These are phyloP conservation scores for Mystacides longicornis DNA, from an alignment of 2,888 invertebrate species.

Conservation along the genomic window DNA sequence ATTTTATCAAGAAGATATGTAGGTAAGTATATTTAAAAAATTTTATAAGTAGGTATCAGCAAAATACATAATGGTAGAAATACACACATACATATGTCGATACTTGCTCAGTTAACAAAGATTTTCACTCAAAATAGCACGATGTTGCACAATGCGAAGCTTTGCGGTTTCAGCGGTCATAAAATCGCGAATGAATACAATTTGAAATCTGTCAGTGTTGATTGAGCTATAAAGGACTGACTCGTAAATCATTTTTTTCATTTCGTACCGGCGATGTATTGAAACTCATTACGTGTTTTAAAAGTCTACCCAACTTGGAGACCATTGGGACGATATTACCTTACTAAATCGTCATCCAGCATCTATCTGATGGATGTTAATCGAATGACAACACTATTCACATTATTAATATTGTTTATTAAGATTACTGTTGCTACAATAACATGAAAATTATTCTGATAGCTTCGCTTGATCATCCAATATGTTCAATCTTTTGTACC, in stretches of 20 bases:
- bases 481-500: no score
- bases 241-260: conserved; percentile 22
- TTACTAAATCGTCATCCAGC: no score
- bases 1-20: background rate
- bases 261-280: conserved; percentile 5
- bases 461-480: no score
- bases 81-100: no score
- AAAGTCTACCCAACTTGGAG: background rate
- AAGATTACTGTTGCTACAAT: no score
- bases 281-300: background rate
- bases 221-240: conserved; percentile 22
- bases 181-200: conserved; percentile 10
- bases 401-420: no score
- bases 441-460: no score
- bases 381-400: no score
- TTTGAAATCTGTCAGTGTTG: conserved; percentile 14
- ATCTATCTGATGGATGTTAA: background rate
- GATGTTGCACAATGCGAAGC: background rate
- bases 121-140: background rate
- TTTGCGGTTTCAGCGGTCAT: conserved; percentile 15
- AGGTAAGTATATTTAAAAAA: background rate
- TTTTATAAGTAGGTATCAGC: background rate
- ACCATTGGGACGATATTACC: background rate
- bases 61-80: background rate
- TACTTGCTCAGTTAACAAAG: no score